Conservation (phyloP, 2,888 invertebrate genomes). For the Lucinisca nassula region DNA sequence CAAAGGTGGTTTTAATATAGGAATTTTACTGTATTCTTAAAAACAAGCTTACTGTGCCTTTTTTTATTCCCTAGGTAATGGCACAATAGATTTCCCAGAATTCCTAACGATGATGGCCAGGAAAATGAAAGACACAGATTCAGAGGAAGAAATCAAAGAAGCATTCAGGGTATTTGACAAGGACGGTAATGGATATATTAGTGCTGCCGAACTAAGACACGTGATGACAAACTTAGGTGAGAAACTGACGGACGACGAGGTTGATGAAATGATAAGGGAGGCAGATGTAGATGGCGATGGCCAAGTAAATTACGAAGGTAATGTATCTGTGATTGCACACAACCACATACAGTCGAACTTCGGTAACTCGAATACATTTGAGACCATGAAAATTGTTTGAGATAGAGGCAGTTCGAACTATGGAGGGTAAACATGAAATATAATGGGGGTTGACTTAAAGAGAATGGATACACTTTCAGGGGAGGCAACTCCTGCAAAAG, state of each 20-base stretch:
- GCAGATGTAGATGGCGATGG: constrained; percentile 15
- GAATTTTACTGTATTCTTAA: too few relatives aligned
- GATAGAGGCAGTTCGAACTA: too few relatives aligned
- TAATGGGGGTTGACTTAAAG: too few relatives aligned
- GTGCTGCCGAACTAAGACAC: constrained; percentile 23
- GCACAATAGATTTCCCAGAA: constrained; percentile 12
- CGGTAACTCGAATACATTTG: too few relatives aligned
- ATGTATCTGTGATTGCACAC: too few relatives aligned
- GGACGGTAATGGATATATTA: constrained; percentile 18
- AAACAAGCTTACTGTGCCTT: too few relatives aligned
- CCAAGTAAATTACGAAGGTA: constrained; percentile 20
- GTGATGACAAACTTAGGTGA: constrained; percentile 25
- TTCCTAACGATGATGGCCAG: constrained; percentile 14
- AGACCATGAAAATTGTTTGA: too few relatives aligned
- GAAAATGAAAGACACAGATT: neutral
- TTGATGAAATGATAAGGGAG: constrained; percentile 17
- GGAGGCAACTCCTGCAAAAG: too few relatives aligned
- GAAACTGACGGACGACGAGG: constrained; percentile 19
- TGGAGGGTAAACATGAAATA: too few relatives aligned
- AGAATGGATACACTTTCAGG: too few relatives aligned
- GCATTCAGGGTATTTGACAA: constrained; percentile 18
- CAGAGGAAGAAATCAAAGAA: constrained; percentile 5
- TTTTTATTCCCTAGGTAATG: constrained; percentile 12
- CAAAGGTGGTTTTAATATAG: too few relatives aligned
- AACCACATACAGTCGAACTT: too few relatives aligned